Evolutionary conservation across 2,113 vertebrate species (phyloP).

Genomic region (Dinomys branickii): DNA sequence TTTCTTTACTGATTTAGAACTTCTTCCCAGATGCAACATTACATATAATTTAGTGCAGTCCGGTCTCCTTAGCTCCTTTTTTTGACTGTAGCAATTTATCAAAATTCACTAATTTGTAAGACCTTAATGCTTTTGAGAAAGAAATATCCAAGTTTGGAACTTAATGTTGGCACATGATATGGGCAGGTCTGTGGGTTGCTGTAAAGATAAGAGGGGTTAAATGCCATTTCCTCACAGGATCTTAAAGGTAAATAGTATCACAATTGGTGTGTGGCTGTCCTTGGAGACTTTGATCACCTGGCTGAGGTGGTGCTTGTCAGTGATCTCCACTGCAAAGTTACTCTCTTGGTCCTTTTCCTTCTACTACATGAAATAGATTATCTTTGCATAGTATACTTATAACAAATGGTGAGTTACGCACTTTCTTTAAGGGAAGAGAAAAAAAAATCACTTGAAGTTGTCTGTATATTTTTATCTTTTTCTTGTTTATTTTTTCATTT

Average conservation of each 20-base stretch:
- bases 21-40: not conserved
- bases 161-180: constrained; percentile 2
- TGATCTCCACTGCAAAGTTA: not conserved
- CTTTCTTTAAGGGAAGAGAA: not conserved
- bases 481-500: too few relatives aligned
- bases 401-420: not conserved
- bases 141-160: not conserved
- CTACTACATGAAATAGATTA: not conserved
- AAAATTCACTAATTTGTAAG: constrained; percentile 1
- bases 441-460: not conserved
- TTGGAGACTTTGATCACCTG: not conserved
- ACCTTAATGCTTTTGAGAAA: not conserved
- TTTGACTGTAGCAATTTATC: not conserved
- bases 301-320: not conserved
- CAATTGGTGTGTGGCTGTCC: not conserved
- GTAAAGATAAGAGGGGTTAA: not conserved
- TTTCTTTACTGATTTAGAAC: not conserved
- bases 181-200: not conserved
- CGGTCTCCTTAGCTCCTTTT: not conserved
- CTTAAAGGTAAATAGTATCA: not conserved
- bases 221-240: not conserved
- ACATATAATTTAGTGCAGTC: not conserved
- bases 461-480: not conserved
- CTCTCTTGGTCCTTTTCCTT: not conserved
- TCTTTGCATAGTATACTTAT: not conserved